Percentiles rank a stretch among this genome's conserved stretches.
These are phyloP conservation scores for Pachycephala philippinensis DNA, from an alignment of 2,113 vertebrate species.

Conservation along the genomic window DNA sequence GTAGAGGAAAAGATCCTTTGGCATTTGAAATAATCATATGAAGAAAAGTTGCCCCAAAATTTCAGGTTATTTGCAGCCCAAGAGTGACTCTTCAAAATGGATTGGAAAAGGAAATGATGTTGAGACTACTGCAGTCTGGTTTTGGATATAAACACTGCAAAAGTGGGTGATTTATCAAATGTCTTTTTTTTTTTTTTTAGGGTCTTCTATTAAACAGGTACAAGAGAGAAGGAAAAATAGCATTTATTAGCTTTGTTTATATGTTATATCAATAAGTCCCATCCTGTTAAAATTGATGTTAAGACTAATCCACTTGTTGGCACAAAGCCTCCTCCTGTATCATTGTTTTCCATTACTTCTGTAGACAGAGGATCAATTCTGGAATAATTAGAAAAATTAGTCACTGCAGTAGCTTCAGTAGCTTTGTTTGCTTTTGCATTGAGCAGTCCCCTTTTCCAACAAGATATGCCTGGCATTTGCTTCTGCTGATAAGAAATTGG, in stretches of 20 bases:
- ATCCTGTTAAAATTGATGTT: background rate
- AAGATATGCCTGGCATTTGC: conserved; percentile 36
- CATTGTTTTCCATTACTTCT: background rate
- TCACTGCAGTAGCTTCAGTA: background rate
- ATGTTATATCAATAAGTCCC: background rate
- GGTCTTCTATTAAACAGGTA: background rate
- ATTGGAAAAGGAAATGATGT: background rate
- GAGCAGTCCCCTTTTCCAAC: background rate
- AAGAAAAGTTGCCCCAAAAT: background rate
- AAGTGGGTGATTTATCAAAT: background rate
- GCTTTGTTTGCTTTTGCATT: background rate
- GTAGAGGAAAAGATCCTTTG: background rate
- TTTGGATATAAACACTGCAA: background rate
- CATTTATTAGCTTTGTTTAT: background rate
- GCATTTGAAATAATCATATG: background rate
- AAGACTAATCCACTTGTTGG: background rate
- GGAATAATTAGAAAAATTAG: conserved; percentile 31
- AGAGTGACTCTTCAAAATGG: background rate
- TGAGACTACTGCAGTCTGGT: background rate
- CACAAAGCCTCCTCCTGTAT: background rate
- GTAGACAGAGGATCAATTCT: background rate
- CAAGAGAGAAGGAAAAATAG: background rate
- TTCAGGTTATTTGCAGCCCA: background rate
- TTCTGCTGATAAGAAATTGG: conserved; percentile 36
- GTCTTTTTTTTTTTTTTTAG: background rate